phyloP scores from a whole-genome alignment of 2,888 invertebrate genomes.

The Acronicta leporina region DNA sequence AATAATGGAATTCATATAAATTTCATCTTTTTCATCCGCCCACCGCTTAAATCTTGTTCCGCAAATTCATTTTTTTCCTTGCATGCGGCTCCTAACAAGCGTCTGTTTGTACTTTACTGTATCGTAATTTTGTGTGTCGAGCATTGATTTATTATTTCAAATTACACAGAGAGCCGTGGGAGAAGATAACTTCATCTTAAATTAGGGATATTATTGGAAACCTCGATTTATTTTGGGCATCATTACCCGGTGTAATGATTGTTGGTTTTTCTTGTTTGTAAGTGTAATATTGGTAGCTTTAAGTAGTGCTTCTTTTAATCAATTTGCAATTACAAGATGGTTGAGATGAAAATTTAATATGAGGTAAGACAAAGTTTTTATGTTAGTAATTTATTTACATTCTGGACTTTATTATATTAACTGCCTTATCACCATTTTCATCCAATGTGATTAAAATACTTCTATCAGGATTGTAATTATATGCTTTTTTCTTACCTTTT shows the following conservation, averaged over 20 bases:
- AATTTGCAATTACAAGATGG: conserved; percentile 9
- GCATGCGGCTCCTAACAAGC: conserved; percentile 57
- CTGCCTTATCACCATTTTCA: no score
- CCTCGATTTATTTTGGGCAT: conserved; percentile 48
- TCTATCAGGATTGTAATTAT: neutral
- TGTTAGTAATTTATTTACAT: no score
- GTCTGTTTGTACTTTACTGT: conserved; percentile 62
- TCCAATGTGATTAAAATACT: neutral
- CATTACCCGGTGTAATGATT: conserved; percentile 33
- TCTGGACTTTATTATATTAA: no score
- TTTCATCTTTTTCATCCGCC: conserved; percentile 9
- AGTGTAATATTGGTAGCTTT: conserved; percentile 21
- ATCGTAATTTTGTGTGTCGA: conserved; percentile 64
- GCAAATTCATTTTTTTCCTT: conserved; percentile 41
- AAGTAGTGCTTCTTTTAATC: conserved; percentile 27
- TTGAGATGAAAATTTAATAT: neutral
- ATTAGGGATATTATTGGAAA: conserved; percentile 51
- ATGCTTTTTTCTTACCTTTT: conserved; percentile 76
- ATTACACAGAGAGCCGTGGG: conserved; percentile 59
- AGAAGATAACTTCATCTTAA: conserved; percentile 54
- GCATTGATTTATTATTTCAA: conserved; percentile 67
- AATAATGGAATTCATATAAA: no score
- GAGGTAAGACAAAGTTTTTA: neutral
- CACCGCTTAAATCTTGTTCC: conserved; percentile 16
- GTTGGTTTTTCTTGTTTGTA: conserved; percentile 34